Conservation (phyloP, 1,140 invertebrate species). For the Tachypleus tridentatus region DNA sequence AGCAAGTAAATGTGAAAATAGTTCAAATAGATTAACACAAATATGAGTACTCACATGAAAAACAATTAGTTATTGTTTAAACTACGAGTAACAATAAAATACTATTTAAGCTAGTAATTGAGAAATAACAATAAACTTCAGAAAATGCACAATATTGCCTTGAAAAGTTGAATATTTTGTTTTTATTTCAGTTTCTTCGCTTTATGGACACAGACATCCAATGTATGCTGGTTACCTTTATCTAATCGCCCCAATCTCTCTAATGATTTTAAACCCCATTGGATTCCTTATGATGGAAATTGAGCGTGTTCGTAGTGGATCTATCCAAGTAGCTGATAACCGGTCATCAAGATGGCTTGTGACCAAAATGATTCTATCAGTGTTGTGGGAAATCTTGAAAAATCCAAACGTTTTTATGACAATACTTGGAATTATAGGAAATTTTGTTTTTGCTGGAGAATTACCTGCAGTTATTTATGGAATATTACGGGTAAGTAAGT, state of each 20-base stretch:
- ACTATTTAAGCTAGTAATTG: too few species aligned
- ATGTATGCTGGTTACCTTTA: slow-evolving; percentile 86
- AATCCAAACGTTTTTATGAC: slow-evolving; percentile 94
- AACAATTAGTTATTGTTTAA: too few species aligned
- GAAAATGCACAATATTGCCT: too few species aligned
- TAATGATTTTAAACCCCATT: slow-evolving; percentile 85
- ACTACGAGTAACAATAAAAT: too few species aligned
- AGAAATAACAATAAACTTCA: too few species aligned
- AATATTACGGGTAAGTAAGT: slow-evolving; percentile 15
- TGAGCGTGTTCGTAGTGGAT: slow-evolving; percentile 40
- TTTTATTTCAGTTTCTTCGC: slow-evolving; percentile 34
- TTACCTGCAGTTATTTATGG: slow-evolving; percentile 14
- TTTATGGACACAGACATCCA: slow-evolving; percentile 56
- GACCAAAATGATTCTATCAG: slow-evolving; percentile 1
- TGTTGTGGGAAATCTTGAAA: slow-evolving; percentile 54
- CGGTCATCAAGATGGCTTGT: too few species aligned
- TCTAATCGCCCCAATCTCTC: slow-evolving; percentile 83
- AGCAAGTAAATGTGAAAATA: too few species aligned
- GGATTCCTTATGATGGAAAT: slow-evolving; percentile 85
- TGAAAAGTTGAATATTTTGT: too few species aligned
- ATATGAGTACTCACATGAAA: too few species aligned
- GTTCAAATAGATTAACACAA: too few species aligned
- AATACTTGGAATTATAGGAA: slow-evolving; percentile 70
- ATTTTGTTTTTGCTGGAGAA: slow-evolving; percentile 50
- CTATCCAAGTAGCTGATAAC: too few species aligned